phyloP scores from a whole-genome alignment of 2,113 vertebrate genomes.

The Mesocricetus auratus region DNA sequence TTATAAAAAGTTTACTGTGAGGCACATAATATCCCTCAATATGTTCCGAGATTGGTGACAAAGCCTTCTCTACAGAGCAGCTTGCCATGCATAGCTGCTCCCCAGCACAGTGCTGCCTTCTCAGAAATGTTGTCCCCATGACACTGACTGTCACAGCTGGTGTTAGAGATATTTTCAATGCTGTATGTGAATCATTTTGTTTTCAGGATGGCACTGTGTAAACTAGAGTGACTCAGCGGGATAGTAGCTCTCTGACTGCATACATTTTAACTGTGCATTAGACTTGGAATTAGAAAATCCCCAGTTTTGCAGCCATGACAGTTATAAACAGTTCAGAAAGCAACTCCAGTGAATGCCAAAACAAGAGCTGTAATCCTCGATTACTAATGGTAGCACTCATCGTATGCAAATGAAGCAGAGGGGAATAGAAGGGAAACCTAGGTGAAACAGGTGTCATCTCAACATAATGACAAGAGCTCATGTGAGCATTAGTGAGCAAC shows the following conservation, averaged over 20 bases:
- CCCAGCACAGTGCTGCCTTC: neutral
- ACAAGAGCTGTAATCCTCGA: neutral
- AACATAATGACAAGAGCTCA: neutral
- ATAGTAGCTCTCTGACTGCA: neutral
- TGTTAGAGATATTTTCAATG: neutral
- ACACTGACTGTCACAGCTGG: neutral
- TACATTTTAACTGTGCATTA: slow-evolving; percentile 14
- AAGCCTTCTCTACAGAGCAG: neutral
- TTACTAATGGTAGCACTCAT: neutral
- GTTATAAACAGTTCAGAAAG: neutral
- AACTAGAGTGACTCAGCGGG: neutral
- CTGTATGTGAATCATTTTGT: slow-evolving; percentile 50
- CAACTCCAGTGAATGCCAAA: neutral
- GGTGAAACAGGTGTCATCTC: neutral
- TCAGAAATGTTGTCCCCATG: neutral
- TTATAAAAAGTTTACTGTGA: neutral
- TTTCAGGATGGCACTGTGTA: slow-evolving; percentile 35
- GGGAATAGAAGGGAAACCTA: neutral
- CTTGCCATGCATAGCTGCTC: neutral
- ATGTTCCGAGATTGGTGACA: neutral
- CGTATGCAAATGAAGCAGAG: neutral
- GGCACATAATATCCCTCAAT: neutral
- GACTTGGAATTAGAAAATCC: slow-evolving; percentile 9
- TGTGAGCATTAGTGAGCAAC: neutral
- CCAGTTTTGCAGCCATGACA: neutral